Conservation (phyloP, 2,113 vertebrate genomes). For the Bubalus kerabau region DNA sequence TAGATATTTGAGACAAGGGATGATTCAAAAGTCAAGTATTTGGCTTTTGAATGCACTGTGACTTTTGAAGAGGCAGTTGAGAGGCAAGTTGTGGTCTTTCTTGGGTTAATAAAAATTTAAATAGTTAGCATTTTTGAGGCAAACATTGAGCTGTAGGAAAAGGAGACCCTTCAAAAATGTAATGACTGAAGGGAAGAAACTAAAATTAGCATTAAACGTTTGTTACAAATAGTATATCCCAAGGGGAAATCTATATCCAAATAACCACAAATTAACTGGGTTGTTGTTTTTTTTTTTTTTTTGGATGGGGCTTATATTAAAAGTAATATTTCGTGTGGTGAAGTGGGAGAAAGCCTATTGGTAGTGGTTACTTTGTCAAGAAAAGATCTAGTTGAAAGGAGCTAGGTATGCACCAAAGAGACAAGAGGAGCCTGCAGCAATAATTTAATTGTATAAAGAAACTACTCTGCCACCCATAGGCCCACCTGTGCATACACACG, state of each 20-base stretch:
- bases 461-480: background rate
- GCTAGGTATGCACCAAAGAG: background rate
- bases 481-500: background rate
- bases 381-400: background rate
- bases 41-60: background rate
- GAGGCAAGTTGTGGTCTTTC: background rate
- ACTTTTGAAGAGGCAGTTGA: background rate
- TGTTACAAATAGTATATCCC: background rate
- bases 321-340: background rate
- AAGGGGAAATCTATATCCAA: background rate
- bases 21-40: background rate
- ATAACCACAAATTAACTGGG: background rate
- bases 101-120: constrained; percentile 9
- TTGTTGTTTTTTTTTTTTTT: background rate
- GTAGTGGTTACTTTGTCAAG: background rate
- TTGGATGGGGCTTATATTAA: background rate
- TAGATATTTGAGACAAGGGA: background rate
- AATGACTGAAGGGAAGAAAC: background rate
- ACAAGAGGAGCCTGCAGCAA: background rate
- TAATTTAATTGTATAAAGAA: background rate
- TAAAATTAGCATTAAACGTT: background rate
- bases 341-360: background rate
- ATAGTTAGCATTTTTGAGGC: background rate
- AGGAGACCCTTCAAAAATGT: background rate
- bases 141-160: background rate